These are phyloP conservation scores for Synanthedon myopaeformis DNA, from an alignment of 2,888 invertebrate species.

Conservation along the genomic window DNA sequence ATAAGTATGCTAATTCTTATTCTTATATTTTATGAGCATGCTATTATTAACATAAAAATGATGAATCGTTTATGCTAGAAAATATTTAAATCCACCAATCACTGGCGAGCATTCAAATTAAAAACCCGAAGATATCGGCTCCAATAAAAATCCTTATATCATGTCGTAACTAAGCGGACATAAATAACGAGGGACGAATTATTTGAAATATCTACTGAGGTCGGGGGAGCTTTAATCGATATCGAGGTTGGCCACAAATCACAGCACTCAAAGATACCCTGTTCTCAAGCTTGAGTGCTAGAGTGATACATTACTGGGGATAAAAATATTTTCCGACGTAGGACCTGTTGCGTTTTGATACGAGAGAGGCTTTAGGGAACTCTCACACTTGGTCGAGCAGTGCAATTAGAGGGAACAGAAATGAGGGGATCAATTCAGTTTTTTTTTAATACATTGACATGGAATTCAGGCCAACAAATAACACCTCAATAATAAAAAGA, in stretches of 20 bases:
- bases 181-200: slow-evolving; percentile 32
- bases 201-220: slow-evolving; percentile 30
- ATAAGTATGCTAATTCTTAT: too few relatives aligned
- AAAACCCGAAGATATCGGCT: slow-evolving; percentile 3
- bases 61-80: background rate
- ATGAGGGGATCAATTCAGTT: too few relatives aligned
- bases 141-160: slow-evolving; percentile 41
- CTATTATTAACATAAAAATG: too few relatives aligned
- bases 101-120: slow-evolving; percentile 8
- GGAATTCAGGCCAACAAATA: too few relatives aligned
- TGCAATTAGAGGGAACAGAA: background rate
- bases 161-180: slow-evolving; percentile 27
- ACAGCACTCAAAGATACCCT: slow-evolving; percentile 3
- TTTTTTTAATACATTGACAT: too few relatives aligned
- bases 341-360: slow-evolving; percentile 54
- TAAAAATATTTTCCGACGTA: slow-evolving; percentile 57
- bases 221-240: slow-evolving; percentile 24
- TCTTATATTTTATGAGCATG: too few relatives aligned
- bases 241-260: slow-evolving; percentile 21
- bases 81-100: background rate
- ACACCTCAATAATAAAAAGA: too few relatives aligned
- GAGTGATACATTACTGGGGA: slow-evolving; percentile 57
- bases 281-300: slow-evolving; percentile 24
- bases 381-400: background rate
- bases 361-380: slow-evolving; percentile 25